Evolutionary conservation across 2,888 invertebrate genomes (phyloP).

Genomic region (Hypomecis punctinalis): DNA sequence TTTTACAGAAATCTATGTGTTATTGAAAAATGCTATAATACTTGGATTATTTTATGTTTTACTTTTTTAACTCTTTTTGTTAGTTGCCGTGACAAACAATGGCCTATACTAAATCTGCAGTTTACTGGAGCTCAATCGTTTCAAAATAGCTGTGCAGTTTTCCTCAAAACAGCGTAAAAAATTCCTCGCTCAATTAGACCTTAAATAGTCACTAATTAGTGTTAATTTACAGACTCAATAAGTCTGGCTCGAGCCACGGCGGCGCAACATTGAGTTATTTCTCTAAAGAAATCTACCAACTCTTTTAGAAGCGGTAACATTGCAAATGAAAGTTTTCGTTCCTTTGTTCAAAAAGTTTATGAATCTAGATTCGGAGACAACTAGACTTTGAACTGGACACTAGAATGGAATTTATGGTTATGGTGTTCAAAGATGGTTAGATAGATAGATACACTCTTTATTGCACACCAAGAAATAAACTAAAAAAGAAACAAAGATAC

Average conservation of each 20-base stretch:
- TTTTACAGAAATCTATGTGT: too few species aligned
- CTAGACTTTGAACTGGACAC: not conserved
- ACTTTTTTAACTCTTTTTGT: not conserved
- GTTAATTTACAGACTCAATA: slow-evolving; percentile 8
- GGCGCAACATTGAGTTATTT: slow-evolving; percentile 6
- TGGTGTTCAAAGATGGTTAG: too few species aligned
- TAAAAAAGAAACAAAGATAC: too few species aligned
- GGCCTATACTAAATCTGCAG: too few species aligned
- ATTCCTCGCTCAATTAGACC: not conserved
- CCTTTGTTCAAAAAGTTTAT: not conserved
- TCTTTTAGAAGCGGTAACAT: not conserved
- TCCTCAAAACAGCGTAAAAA: slow-evolving; percentile 3
- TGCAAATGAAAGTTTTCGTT: not conserved
- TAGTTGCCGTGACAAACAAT: too few species aligned
- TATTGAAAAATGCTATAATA: too few species aligned
- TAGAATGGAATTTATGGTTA: too few species aligned
- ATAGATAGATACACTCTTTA: too few species aligned
- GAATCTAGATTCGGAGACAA: not conserved
- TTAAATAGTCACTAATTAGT: slow-evolving; percentile 6
- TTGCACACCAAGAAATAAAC: too few species aligned
- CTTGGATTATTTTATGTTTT: too few species aligned
- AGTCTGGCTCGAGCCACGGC: not conserved
- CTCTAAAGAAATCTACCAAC: not conserved
- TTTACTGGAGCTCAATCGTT: too few species aligned
- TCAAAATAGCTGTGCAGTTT: slow-evolving; percentile 1